Evolutionary conservation across 1,140 invertebrate genomes (phyloP).

Genomic region (Caerostris extrusa): DNA sequence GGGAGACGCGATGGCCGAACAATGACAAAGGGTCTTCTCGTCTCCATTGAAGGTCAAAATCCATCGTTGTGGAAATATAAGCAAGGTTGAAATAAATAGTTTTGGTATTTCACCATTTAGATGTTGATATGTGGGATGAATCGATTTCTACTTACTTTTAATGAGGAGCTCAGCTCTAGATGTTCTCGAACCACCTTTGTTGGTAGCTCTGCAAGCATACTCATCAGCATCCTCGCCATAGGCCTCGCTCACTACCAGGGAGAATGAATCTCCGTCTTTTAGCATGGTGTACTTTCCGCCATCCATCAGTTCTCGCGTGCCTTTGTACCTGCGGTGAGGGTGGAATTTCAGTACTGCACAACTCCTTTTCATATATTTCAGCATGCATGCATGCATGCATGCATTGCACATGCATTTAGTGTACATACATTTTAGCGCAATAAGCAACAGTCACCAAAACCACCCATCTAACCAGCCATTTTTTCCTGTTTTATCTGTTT

Average conservation of each 20-base stretch:
- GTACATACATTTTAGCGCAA: no score
- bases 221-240: slow-evolving; percentile 99
- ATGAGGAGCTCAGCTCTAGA: slow-evolving; percentile 96
- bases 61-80: not conserved
- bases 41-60: not conserved
- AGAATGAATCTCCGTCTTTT: slow-evolving; percentile 89
- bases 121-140: no score
- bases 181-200: slow-evolving; percentile 95
- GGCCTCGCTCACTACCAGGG: slow-evolving; percentile 94
- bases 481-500: no score
- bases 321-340: slow-evolving; percentile 87
- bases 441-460: no score
- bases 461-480: no score
- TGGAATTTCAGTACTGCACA: not conserved
- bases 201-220: slow-evolving; percentile 96
- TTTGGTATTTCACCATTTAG: no score
- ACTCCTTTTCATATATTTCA: no score
- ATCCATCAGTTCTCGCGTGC: slow-evolving; percentile 95
- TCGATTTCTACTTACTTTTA: slow-evolving; percentile 85
- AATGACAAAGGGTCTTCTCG: no score
- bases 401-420: no score
- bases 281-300: slow-evolving; percentile 96
- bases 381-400: no score
- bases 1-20: no score
- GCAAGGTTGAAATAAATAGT: not conserved